Evolutionary conservation across 1,140 invertebrate species (phyloP), one percentile per base, ranked within the genome.

Genomic region (Bilobella aurantiaca): DNA sequence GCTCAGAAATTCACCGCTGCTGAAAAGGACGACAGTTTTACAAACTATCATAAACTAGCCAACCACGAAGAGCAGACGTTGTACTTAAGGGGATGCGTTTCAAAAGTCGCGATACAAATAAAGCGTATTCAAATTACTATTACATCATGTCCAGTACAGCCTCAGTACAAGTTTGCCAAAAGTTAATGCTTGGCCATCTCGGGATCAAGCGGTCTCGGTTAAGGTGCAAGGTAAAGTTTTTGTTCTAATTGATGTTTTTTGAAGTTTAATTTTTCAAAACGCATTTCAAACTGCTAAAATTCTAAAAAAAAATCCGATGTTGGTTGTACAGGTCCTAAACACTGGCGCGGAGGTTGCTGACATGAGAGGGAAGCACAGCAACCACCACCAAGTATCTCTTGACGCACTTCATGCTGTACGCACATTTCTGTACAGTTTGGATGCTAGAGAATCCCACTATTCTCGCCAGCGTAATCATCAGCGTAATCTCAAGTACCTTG

Each of bases 301-400:
- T n/a, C n/a, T n/a, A n/a, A n/a, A n/a, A n/a, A n/a, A n/a, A n/a
- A n/a, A n/a, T n/a, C n/a, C n/a, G n/a, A n/a, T n/a, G n/a, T n/a
- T n/a, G n/a, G n/a, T n/a, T n/a, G n/a, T 8, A 56, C 59, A 62
- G 59, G 59, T 62, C 16, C 25, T 62, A 2, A 37, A 37, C 27
- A 21, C 12, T 3, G 25, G 14, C 12, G 59, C 30, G 3, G 3
- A 12, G 12, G 37, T 31, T 3, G 12, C 14, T 42, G 63, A 64
- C 42, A 3, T 12, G 21, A 3, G 49, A 23, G 56, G 63, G 8
- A 5, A 37, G 8, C 30, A 64, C 30, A 14, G 3, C 18, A 42
- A 58, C 27, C 49, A 64, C 12, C 49, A 14, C n/a, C 18, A 25
- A 58, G 46, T 29, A 28, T 32, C 3, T 29, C 23, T 12, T 25